Conservation (phyloP, 1,140 invertebrate genomes). For the Drosophila asahinai region DNA sequence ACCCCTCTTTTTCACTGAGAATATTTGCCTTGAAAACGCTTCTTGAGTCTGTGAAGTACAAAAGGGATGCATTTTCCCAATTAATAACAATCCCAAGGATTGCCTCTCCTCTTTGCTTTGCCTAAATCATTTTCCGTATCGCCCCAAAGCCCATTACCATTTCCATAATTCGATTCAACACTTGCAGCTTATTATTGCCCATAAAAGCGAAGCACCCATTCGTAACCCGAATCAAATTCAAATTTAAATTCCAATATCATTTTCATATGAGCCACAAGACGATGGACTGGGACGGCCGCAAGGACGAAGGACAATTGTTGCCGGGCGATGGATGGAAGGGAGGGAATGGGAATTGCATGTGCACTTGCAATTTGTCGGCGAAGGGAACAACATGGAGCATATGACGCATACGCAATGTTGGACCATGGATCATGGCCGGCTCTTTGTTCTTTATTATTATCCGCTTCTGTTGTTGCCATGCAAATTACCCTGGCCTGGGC, state of each 20-base stretch:
- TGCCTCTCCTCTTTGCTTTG: too few relatives aligned
- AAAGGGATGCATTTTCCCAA: too few relatives aligned
- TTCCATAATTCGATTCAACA: slow-evolving; percentile 4
- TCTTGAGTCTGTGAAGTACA: too few relatives aligned
- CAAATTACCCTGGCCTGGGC: slow-evolving; percentile 28
- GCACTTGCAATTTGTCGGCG: slow-evolving; percentile 53
- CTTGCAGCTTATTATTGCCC: slow-evolving; percentile 8
- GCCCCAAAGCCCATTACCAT: not conserved
- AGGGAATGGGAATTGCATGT: slow-evolving; percentile 42
- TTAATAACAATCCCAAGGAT: too few relatives aligned
- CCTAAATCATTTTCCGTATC: not conserved
- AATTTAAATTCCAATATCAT: slow-evolving; percentile 46
- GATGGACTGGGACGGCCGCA: not conserved
- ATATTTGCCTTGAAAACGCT: too few relatives aligned
- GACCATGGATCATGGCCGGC: slow-evolving; percentile 54
- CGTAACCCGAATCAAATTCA: slow-evolving; percentile 25
- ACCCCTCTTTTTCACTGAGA: too few relatives aligned
- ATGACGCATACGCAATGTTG: slow-evolving; percentile 64
- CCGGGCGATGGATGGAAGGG: not conserved
- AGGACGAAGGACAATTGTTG: slow-evolving; percentile 49
- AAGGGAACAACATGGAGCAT: slow-evolving; percentile 42
- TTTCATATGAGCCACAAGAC: not conserved
- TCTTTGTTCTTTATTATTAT: slow-evolving; percentile 6
- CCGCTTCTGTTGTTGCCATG: slow-evolving; percentile 39
- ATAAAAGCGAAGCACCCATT: slow-evolving; percentile 14